phyloP scores from a whole-genome alignment of 92 coral and sea anemone species.

The Pocillopora meandrina region DNA sequence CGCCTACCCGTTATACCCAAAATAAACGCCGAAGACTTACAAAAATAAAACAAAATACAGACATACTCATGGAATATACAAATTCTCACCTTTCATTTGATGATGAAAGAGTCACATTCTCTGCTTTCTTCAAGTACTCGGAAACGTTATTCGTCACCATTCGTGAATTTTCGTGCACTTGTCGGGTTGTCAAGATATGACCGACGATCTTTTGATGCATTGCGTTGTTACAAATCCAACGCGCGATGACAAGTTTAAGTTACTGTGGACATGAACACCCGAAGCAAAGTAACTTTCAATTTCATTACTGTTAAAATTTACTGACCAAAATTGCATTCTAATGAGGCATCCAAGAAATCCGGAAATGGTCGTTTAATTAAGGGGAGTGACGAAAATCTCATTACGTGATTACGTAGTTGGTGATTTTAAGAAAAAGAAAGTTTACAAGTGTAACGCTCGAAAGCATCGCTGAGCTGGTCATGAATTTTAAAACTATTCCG shows the following conservation, averaged over 20 bases:
- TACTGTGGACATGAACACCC: neutral
- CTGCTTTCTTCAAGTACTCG: constrained; percentile 27
- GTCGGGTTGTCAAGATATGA: neutral
- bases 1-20: neutral
- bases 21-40: constrained; percentile 22
- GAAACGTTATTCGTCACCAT: constrained; percentile 40
- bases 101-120: neutral
- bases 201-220: neutral
- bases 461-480: neutral
- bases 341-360: constrained; percentile 42
- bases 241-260: neutral
- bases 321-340: neutral
- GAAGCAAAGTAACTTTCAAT: neutral
- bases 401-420: neutral
- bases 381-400: constrained; percentile 38
- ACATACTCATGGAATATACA: constrained; percentile 24
- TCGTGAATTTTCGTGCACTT: constrained; percentile 33
- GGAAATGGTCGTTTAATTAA: constrained; percentile 20
- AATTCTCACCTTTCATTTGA: constrained; percentile 42
- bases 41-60: constrained; percentile 42
- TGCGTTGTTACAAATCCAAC: neutral
- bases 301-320: neutral
- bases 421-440: neutral
- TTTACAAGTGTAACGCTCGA: neutral
- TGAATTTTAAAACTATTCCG: too few species aligned